A percentile compares a stretch with the other conserved stretches of the same genome.
Conservation (phyloP, 2,797 vertebrate species). For the Sebastes kiyomatsui region DNA sequence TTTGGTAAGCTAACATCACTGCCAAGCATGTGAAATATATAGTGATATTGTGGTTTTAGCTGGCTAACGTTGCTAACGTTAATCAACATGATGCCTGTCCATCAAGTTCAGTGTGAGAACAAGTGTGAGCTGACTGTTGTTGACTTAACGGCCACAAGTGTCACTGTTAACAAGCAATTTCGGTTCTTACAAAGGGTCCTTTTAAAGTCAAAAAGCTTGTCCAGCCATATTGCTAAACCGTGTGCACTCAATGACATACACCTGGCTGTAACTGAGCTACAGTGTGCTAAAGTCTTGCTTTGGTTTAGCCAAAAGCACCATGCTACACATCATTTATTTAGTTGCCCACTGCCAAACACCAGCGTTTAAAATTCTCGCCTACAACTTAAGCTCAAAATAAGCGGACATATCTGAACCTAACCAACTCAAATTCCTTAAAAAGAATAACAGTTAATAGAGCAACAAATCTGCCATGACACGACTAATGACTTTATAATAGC, state of each 20-base stretch:
- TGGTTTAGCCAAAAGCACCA: neutral
- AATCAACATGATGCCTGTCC: too few species aligned
- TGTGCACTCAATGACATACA: neutral
- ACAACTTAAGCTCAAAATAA: neutral
- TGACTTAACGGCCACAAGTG: too few species aligned
- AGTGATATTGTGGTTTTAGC: too few species aligned
- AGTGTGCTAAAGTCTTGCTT: neutral
- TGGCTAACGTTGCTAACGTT: too few species aligned
- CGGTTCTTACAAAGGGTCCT: too few species aligned
- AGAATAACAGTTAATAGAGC: neutral
- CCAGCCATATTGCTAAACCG: neutral
- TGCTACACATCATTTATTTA: neutral
- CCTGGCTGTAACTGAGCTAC: neutral
- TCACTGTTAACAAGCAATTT: too few species aligned
- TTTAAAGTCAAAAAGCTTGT: neutral
- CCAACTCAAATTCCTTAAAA: neutral
- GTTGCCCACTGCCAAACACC: neutral
- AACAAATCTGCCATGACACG: slow-evolving; percentile 2
- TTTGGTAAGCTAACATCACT: too few species aligned
- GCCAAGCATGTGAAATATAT: too few species aligned
- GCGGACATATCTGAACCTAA: neutral
- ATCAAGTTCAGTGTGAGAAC: too few species aligned
- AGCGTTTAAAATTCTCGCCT: neutral
- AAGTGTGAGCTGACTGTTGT: too few species aligned
- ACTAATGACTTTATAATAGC: slow-evolving; percentile 31